Evolutionary conservation across 2,888 invertebrate species (phyloP).

Genomic region (Eurytoma californica): DNA sequence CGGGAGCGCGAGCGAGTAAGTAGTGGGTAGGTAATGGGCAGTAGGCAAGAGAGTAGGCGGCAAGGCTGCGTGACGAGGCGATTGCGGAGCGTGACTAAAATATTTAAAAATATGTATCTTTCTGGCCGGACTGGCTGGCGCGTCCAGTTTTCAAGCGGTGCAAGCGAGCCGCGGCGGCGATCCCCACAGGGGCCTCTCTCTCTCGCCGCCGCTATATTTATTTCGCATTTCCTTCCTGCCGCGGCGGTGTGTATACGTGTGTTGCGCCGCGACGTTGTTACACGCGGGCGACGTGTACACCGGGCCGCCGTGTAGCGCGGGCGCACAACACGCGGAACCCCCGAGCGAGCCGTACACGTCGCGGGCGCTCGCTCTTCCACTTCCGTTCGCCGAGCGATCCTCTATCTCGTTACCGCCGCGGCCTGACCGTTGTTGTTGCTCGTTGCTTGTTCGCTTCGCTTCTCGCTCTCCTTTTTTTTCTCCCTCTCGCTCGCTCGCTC

Average conservation of each 20-base stretch:
- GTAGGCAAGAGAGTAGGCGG: conserved; percentile 65
- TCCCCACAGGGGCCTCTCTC: conserved; percentile 56
- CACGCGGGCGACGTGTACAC: not conserved
- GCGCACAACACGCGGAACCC: conserved; percentile 28
- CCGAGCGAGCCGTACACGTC: conserved; percentile 36
- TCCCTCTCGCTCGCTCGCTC: no score
- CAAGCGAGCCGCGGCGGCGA: conserved; percentile 11
- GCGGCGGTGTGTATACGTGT: conserved; percentile 60
- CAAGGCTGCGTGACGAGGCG: conserved; percentile 75
- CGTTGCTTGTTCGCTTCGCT: conserved; percentile 31
- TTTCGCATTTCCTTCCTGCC: conserved; percentile 75
- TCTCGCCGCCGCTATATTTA: conserved; percentile 71
- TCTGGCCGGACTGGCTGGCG: conserved; percentile 74
- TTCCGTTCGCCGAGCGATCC: conserved; percentile 54
- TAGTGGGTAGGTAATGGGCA: conserved; percentile 67
- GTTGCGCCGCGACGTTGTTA: conserved; percentile 58
- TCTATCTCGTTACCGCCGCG: conserved; percentile 55
- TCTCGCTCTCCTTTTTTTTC: conserved; percentile 41
- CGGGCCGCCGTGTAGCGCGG: not conserved
- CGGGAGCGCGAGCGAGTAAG: conserved; percentile 56
- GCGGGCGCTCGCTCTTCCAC: conserved; percentile 43
- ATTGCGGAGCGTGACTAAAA: conserved; percentile 75
- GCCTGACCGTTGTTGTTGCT: conserved; percentile 59
- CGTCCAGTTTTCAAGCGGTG: conserved; percentile 59
- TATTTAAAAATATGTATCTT: conserved; percentile 76